Conservation (phyloP, 2,113 vertebrate species). For the Zingel zingel region DNA sequence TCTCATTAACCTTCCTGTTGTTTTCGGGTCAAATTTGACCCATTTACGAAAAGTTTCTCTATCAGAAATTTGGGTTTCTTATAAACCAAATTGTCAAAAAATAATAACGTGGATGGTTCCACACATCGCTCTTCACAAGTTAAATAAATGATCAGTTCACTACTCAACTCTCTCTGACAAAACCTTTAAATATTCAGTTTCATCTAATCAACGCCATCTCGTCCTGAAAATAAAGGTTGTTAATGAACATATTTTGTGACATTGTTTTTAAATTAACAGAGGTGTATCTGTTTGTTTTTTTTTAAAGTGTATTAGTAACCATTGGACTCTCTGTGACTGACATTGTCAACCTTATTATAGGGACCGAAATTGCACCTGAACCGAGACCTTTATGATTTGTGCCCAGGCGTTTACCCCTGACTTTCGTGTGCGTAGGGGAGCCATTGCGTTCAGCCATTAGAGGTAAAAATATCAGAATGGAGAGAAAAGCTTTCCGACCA, state of each 20-base stretch:
- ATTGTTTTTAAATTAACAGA: neutral
- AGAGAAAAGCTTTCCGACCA: neutral
- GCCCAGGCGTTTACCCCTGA: neutral
- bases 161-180: too few species aligned
- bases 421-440: neutral
- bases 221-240: neutral
- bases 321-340: too few species aligned
- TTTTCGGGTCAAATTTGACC: too few species aligned
- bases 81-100: too few species aligned
- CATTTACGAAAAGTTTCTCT: too few species aligned
- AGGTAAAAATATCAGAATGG: neutral
- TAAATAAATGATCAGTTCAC: too few species aligned
- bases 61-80: too few species aligned
- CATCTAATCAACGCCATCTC: neutral
- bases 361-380: neutral
- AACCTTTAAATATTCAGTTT: neutral
- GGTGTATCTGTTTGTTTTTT: neutral
- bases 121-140: too few species aligned
- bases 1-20: too few species aligned
- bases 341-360: too few species aligned
- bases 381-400: neutral
- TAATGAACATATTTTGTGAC: neutral
- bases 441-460: neutral
- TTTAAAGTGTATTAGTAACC: too few species aligned
- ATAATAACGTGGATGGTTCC: too few species aligned